These are phyloP conservation scores for Oryzias woworae DNA, from an alignment of 2,113 vertebrate genomes.

Conservation along the genomic window DNA sequence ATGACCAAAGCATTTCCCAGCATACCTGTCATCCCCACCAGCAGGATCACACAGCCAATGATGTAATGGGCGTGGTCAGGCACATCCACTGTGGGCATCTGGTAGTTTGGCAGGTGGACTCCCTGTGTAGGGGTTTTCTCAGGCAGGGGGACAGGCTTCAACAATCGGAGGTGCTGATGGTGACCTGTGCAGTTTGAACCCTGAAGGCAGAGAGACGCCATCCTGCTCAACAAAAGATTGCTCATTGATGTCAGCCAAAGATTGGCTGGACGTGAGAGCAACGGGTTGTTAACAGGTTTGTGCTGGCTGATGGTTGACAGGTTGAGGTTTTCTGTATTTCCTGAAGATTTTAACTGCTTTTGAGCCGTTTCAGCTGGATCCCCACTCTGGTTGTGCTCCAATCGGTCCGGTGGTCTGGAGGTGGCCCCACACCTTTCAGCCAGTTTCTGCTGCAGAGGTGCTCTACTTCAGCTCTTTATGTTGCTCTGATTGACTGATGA, in stretches of 20 bases:
- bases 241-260: background rate
- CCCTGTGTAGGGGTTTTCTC: conserved; percentile 5
- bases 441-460: background rate
- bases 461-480: conserved; percentile 17
- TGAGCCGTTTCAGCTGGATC: background rate
- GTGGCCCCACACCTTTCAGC: too few relatives aligned
- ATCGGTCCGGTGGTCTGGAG: too few relatives aligned
- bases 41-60: conserved; percentile 21
- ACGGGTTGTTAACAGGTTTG: too few relatives aligned
- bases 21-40: conserved; percentile 25
- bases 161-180: background rate
- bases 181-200: conserved; percentile 16
- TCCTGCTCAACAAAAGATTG: background rate
- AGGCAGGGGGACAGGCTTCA: background rate
- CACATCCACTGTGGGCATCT: conserved; percentile 9
- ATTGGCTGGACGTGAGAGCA: too few relatives aligned
- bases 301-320: too few relatives aligned
- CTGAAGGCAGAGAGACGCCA: conserved; percentile 3
- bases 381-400: background rate
- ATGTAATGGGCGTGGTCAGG: conserved; percentile 29
- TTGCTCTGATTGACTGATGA: background rate
- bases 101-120: background rate
- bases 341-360: too few relatives aligned
- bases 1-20: conserved; percentile 34
- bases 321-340: too few relatives aligned